Evolutionary conservation across 1,140 invertebrate species (phyloP), one percentile per base, ranked within the genome.

Genomic region (Euglossa dilemma): DNA sequence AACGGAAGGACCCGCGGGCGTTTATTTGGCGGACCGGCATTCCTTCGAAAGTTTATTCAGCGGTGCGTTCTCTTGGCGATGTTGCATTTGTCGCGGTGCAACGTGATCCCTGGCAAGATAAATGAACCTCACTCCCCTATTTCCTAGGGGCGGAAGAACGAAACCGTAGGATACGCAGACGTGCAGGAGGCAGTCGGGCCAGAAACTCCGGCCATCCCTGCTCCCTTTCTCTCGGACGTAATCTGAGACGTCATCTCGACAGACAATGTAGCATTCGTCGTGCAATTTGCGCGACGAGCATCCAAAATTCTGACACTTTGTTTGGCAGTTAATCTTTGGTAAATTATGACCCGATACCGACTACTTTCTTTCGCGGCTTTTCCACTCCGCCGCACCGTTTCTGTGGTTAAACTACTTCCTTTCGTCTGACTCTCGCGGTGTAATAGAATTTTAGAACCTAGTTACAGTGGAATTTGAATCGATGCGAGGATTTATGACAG

Each of bases 81-180:
- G 84, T 88, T 89, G 83, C 90, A 90, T 91, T 91, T 89, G 90
- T 91, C 87, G 83, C 71, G 85, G 80, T 89, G 87, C 85, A 91
- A 90, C 85, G 66, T 75, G 90, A 91, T 91, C 85, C 78, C 80
- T 74, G 83, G 84, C 59, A 91, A 90, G 90, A 91, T 91, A 90
- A 90, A 91, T 90, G 90, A 91, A 88, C 64, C 85, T 69, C 77
- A 79, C 82, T 82, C 45, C 69, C 69, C 77, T 80, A 64, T 84
- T 84, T 85, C 54, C 81, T 61, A 43, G 52, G 50, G 12, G 82
- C 36, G 69, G 61, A 71, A 59, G 76, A 76, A 69, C 61, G 74
- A 57, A 81, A 69, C 61, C 36, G 76, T 79, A 85, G 78, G 69
- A 78, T 70, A 71, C 84, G 23, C 69, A 50, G 36, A 52, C 28